Base-by-base conservation (phyloP, 2,888 invertebrate genomes). In the Ametastegia equiseti region DNA sequence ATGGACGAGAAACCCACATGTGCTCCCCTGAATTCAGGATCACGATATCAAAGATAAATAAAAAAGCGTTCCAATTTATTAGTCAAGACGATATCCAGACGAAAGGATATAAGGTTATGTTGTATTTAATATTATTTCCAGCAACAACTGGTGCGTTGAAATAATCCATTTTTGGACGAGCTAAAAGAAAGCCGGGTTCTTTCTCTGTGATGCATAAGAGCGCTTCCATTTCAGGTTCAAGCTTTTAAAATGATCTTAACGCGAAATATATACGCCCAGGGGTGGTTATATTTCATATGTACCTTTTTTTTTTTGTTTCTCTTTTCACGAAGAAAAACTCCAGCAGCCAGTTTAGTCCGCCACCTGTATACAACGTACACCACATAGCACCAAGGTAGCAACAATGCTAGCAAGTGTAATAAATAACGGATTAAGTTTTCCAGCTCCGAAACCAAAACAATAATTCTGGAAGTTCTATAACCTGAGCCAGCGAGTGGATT, bases 341-440 rank as follows among this genome's bases (percentile, higher is more conserved):
- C 33, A 45, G 6, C 45, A 42, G 2, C 45, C 45, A 67, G n/a
- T 67, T 67, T 30, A 30, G 1, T 30, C 15, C 60, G n/a, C 30
- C 15, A 15, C 30, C 11, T 30, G 1, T 27, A 9, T 54, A 54
- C 23, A 7, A 27, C 0, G 27, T 19, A 0, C 19, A 39, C 1
- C 23, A 67, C 39, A 36, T 4, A 71, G 15, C 30, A 47, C 71
- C n/a, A 7, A 15, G 27, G 11, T 3, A 75, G 75, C 19, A 75
- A 75, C 54, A 54, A 75, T 75, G 7, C 54, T 23, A 23, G 78
- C 4, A 78, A 78, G 63, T 33, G 78, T 45, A 60, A 78, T 78
- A 78, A 78, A 78, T 78, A 78, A 78, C 60, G 78, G 78, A 78
- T 78, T 78, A 78, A 78, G 78, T 78, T 78, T 78, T 60, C 60